Base-by-base conservation (phyloP, 2,888 invertebrate species). In the Tromatobia lineatoria region DNA sequence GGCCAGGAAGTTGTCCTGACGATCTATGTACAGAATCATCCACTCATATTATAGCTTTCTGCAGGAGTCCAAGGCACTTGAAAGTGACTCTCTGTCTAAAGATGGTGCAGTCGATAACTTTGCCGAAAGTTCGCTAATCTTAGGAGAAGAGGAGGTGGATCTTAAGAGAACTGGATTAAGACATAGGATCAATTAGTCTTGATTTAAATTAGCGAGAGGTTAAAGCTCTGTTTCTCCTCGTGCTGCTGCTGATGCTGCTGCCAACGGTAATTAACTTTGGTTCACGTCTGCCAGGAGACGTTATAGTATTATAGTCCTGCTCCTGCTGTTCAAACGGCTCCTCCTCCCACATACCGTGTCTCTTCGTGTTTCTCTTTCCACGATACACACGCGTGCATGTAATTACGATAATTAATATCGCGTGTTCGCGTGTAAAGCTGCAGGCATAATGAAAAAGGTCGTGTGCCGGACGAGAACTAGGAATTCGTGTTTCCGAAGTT, bases 221-320 rank as follows among this genome's bases (percentile, higher is more conserved):
- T 69, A 52, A n/a, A 52, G 61, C 18, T 64, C 42, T 23, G 25
- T 59, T 45, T 25, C 23, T 23, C 10, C 29, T 18, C 34, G 54
- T 70, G 38, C 10, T 18, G 73, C 45, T 45, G 23, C 50, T 29
- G 64, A 29, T 73, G 45, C 34, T 73, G 76, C 88, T 87, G 89
- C 88, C 88, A 88, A 85, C 87, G 89, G 91, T 91, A 92, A 92
- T 92, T 92, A 92, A 92, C 91, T 92, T 90, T 89, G 88, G 88
- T 79, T 90, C 88, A 90, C 87, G 87, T 82, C 82, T 77, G 78
- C 34, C 64, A 38, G 34, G 57, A 69, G 66, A 77, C 73, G 64
- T 71, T 78, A 64, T 45, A 61, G 29, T 42, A 61, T 79, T 79
- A 70, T 38, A 75, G 61, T 74, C 57, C 50, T 64, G 57, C 75